phyloP scores from a whole-genome alignment of 1,140 invertebrate species.

The Maconellicoccus hirsutus region DNA sequence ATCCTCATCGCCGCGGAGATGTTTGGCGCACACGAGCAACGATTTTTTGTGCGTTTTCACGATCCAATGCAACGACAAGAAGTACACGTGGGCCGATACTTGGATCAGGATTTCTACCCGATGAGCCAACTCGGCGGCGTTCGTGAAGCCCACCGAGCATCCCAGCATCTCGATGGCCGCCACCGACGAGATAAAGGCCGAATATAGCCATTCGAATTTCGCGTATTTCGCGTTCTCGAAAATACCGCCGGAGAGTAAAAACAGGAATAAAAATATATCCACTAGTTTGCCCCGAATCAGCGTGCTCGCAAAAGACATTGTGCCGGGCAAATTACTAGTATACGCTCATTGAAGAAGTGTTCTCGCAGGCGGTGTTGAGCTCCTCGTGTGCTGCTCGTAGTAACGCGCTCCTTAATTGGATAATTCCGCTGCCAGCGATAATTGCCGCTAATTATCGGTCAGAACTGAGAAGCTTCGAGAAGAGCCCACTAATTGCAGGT shows the following conservation, averaged over 20 bases:
- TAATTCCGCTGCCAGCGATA: no score
- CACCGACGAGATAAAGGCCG: background rate
- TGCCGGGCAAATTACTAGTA: no score
- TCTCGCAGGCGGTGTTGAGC: no score
- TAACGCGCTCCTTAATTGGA: no score
- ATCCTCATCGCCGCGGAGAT: background rate
- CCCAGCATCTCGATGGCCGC: background rate
- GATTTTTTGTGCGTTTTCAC: background rate
- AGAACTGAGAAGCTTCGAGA: no score
- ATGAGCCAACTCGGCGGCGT: background rate
- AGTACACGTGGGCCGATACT: background rate
- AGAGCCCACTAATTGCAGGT: no score
- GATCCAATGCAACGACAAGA: conserved; percentile 11
- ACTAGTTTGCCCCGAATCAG: background rate
- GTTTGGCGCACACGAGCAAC: background rate
- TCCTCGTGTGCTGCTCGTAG: no score
- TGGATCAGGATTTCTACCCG: background rate
- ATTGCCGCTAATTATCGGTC: no score
- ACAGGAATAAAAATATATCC: background rate
- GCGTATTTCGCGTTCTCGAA: background rate
- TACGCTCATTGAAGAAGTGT: no score
- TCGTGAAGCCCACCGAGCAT: background rate
- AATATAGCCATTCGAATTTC: background rate
- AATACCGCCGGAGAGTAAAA: background rate
- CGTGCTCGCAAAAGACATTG: no score